A percentile compares a stretch with the other conserved stretches of the same genome.
Evolutionary conservation across 1,140 invertebrate species (phyloP).

Genomic region (Harpegnathos saltator): DNA sequence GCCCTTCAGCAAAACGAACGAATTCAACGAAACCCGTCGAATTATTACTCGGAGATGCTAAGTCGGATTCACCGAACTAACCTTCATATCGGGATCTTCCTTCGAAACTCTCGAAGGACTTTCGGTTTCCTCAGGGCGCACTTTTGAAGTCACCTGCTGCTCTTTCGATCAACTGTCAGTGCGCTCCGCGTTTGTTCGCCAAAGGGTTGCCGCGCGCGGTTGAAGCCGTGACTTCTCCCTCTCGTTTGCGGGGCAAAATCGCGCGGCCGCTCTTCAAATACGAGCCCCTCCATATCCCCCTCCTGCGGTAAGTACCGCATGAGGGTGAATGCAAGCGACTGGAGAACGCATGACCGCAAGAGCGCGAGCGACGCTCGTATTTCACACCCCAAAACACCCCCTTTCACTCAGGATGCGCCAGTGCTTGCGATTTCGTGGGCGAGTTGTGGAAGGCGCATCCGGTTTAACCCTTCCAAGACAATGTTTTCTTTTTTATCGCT

Average conservation of each 20-base stretch:
- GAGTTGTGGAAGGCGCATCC: background rate
- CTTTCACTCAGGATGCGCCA: background rate
- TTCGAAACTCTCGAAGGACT: background rate
- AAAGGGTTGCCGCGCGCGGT: constrained; percentile 50
- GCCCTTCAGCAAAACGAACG: too few relatives aligned
- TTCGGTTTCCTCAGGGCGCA: background rate
- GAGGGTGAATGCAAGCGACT: constrained; percentile 72
- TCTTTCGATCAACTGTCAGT: background rate
- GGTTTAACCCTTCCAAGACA: constrained; percentile 2
- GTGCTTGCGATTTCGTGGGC: constrained; percentile 9
- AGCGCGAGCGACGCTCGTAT: constrained; percentile 22
- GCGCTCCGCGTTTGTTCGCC: background rate
- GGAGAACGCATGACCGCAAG: constrained; percentile 72
- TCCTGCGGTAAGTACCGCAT: constrained; percentile 5
- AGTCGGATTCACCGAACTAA: constrained; percentile 6
- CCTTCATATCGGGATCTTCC: constrained; percentile 47
- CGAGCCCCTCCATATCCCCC: constrained; percentile 62
- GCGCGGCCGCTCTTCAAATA: constrained; percentile 78
- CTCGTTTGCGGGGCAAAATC: constrained; percentile 73
- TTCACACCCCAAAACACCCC: constrained; percentile 41
- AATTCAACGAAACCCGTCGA: too few relatives aligned
- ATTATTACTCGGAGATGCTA: background rate
- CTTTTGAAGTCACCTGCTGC: background rate
- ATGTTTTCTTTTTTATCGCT: background rate
- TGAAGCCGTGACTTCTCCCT: constrained; percentile 52